phyloP scores from a whole-genome alignment of 2,797 vertebrate genomes.

The Staurois parvus region DNA sequence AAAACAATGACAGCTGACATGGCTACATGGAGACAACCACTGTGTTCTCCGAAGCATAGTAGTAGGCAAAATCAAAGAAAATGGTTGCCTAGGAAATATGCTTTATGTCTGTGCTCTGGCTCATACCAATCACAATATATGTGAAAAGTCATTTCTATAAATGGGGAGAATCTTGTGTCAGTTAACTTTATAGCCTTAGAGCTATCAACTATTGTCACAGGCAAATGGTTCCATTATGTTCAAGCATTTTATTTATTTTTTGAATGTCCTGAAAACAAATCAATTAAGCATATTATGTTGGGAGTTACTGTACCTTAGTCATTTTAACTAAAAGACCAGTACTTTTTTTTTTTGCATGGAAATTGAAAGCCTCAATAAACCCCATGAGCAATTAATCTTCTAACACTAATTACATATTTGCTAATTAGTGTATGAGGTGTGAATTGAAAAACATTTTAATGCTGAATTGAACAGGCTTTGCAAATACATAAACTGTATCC shows the following conservation, averaged over 20 bases:
- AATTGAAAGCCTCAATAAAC: slow-evolving; percentile 85
- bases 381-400: slow-evolving; percentile 90
- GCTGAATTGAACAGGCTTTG: slow-evolving; percentile 84
- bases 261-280: slow-evolving; percentile 50
- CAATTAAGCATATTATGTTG: slow-evolving; percentile 73
- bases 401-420: slow-evolving; percentile 95
- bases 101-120: slow-evolving; percentile 16
- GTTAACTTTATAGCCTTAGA: slow-evolving; percentile 45
- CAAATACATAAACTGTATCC: slow-evolving; percentile 80
- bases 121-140: slow-evolving; percentile 52
- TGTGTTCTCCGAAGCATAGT: slow-evolving; percentile 52
- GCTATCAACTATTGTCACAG: slow-evolving; percentile 46
- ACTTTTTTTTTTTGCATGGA: slow-evolving; percentile 78
- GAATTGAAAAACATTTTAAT: slow-evolving; percentile 89
- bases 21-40: slow-evolving; percentile 43
- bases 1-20: slow-evolving; percentile 53
- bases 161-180: slow-evolving; percentile 28
- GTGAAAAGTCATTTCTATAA: slow-evolving; percentile 36
- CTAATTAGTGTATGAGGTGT: slow-evolving; percentile 90
- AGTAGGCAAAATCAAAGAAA: slow-evolving; percentile 48
- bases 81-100: slow-evolving; percentile 54
- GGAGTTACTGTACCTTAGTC: slow-evolving; percentile 83
- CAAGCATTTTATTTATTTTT: slow-evolving; percentile 42
- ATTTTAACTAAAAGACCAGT: slow-evolving; percentile 80
- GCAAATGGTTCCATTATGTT: slow-evolving; percentile 48